Evolutionary conservation across 2,888 invertebrate genomes (phyloP).

Genomic region (Gryllus longicercus): DNA sequence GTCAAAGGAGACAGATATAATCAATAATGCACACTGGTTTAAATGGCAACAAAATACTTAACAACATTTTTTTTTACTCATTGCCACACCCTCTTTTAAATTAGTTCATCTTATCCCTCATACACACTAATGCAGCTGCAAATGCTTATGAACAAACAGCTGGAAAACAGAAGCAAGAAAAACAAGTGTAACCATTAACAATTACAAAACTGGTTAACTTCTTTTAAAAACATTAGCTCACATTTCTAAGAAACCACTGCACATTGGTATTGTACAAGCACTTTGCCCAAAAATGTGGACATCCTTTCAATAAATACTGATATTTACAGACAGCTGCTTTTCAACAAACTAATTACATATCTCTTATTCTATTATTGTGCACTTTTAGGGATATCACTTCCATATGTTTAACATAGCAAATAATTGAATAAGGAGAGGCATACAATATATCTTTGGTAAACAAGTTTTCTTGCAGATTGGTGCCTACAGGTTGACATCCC

Average conservation of each 20-base stretch:
- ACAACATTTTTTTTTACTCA: too few relatives aligned
- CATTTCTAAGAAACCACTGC: conserved; percentile 17
- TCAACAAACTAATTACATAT: conserved; percentile 17
- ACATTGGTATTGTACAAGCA: conserved; percentile 17
- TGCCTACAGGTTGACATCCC: conserved; percentile 9
- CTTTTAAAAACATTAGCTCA: background rate
- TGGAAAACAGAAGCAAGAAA: background rate
- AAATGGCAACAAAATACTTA: too few relatives aligned
- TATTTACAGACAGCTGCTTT: conserved; percentile 1
- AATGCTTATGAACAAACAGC: background rate
- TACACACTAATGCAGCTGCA: conserved; percentile 9
- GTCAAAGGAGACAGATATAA: too few relatives aligned
- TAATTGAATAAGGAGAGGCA: background rate
- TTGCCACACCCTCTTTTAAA: background rate
- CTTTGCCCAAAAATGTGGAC: background rate
- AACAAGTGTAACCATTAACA: conserved; percentile 17
- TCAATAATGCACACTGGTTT: too few relatives aligned
- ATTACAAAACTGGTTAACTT: conserved; percentile 17
- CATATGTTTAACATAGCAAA: conserved; percentile 6
- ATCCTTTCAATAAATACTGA: background rate
- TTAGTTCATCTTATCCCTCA: background rate
- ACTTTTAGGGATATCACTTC: conserved; percentile 10
- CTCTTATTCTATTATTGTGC: background rate
- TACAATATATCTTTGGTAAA: conserved; percentile 3
- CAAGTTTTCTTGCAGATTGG: background rate